Percentiles rank a stretch among this genome's conserved stretches.
phyloP scores from a whole-genome alignment of 2,797 vertebrate genomes.

The Coregonus sp. region DNA sequence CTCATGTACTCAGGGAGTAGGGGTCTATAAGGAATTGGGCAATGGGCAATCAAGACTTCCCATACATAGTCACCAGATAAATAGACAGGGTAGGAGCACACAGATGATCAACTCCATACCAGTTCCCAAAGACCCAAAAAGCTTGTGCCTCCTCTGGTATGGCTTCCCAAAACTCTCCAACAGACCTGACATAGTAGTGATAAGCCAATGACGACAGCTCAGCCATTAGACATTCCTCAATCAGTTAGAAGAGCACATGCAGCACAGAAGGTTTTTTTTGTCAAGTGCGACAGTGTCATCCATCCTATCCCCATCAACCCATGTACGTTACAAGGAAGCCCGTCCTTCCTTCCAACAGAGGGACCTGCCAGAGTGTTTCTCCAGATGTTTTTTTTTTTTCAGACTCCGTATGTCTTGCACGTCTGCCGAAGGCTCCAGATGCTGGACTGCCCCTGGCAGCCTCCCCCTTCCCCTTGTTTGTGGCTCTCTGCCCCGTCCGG shows the following conservation, averaged over 20 bases:
- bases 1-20: not conserved
- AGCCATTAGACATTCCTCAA: not conserved
- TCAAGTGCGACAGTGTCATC: slow-evolving; percentile 27
- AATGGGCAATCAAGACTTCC: not conserved
- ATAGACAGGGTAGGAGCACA: not conserved
- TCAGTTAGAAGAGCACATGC: not conserved
- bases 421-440: slow-evolving; percentile 68
- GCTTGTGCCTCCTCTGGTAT: not conserved
- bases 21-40: not conserved
- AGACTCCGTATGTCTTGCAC: slow-evolving; percentile 37
- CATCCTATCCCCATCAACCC: slow-evolving; percentile 35
- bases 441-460: slow-evolving; percentile 64
- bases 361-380: slow-evolving; percentile 49
- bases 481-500: slow-evolving; percentile 27
- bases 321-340: slow-evolving; percentile 16
- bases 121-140: not conserved
- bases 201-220: not conserved
- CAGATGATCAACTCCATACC: not conserved
- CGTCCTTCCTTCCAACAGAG: slow-evolving; percentile 31
- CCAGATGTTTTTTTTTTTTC: slow-evolving; percentile 54
- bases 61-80: not conserved
- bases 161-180: not conserved
- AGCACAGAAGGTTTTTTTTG: not conserved
- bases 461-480: slow-evolving; percentile 32
- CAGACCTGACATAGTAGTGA: not conserved